Base-by-base conservation (phyloP, 2,113 vertebrate species). In the Microcebus ravelobensis region DNA sequence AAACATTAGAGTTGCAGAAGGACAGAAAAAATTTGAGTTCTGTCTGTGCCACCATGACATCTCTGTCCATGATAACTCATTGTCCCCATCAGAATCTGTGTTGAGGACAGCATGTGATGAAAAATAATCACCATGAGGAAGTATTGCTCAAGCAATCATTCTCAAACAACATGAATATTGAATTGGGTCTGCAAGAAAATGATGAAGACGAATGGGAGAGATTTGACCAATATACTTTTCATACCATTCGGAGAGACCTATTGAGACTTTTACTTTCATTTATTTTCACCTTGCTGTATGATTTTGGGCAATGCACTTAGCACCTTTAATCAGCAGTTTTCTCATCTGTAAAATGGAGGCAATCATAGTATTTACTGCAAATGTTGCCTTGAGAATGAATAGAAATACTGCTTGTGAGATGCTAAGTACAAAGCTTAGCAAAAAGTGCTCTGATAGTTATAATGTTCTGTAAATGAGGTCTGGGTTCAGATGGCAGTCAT, bases 331-430 rank as follows among this genome's bases (percentile, higher is more conserved):
- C 50, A 91, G 34, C 25, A 95, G 8, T 83, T 94, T 97, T 96
- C 73, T 96, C 61, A n/a, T 91, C 59, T 63, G 10, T 86, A 94
- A 93, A 91, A 93, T 48, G 55, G 55, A 91, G 3, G 2, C 31
- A 91, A 95, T 96, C 87, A 77, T 65, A 85, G 27, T 92, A 94
- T 83, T 95, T 95, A 95, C 52, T 31, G 55, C 71, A 86, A 94
- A 96, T 94, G 85, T 79, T 94, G 73, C 61, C 70, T 90, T 55
- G 77, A 57, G 8, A 82, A 95, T 94, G 90, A 90, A 95, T 91
- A 93, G 55, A 95, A 92, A 96, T 95, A 86, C 29, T 92, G 48
- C 42, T 68, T 88, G 27, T 74, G 39, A 92, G 92, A 48, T 73
- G 34, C 13, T 79, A 90, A 68, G 55, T 57, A 84, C 6, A 55